Conservation (phyloP, 2,797 vertebrate species). For the Masticophis lateralis region DNA sequence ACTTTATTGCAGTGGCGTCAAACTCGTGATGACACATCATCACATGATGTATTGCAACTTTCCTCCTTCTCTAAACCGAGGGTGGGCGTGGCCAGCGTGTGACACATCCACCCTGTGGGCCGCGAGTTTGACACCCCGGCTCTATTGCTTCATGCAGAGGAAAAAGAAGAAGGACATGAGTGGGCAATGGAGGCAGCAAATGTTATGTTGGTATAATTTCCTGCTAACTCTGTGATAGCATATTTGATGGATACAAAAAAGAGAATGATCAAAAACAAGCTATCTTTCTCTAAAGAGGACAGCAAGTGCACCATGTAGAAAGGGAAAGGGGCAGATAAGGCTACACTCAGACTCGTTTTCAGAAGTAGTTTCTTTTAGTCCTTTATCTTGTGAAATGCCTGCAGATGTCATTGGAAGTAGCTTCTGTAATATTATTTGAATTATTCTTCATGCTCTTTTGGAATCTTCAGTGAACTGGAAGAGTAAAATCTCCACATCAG, state of each 20-base stretch:
- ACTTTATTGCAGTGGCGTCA: not conserved
- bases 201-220: not conserved
- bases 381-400: not conserved
- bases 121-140: too few species aligned
- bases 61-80: too few species aligned
- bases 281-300: not conserved
- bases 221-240: not conserved
- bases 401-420: not conserved
- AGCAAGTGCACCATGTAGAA: not conserved
- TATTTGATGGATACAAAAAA: not conserved
- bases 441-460: not conserved
- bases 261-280: not conserved
- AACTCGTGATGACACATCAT: too few species aligned
- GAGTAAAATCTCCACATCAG: not conserved
- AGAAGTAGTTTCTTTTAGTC: not conserved
- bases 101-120: too few species aligned
- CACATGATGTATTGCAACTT: too few species aligned
- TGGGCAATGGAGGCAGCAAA: not conserved
- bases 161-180: not conserved
- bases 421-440: not conserved
- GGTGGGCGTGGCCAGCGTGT: too few species aligned
- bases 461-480: not conserved
- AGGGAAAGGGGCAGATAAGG: not conserved
- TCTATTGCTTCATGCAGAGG: not conserved
- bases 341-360: not conserved